phyloP scores from a whole-genome alignment of 2,888 invertebrate species.

The Scaptomyza cyrtandrae region DNA sequence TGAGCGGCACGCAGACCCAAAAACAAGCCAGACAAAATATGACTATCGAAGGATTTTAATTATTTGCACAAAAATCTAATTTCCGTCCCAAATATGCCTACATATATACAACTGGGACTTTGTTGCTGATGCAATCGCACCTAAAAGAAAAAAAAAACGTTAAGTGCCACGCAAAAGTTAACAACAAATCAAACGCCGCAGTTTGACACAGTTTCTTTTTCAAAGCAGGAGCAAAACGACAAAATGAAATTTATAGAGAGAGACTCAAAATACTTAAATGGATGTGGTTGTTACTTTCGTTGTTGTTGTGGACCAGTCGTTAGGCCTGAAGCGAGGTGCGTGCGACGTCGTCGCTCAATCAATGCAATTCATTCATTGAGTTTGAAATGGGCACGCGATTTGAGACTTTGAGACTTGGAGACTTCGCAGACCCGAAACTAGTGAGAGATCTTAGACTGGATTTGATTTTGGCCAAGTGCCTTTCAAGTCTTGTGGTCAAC shows the following conservation, averaged over 20 bases:
- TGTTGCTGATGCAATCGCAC: slow-evolving; percentile 34
- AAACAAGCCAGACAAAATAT: not conserved
- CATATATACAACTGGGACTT: slow-evolving; percentile 15
- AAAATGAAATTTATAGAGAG: slow-evolving; percentile 62
- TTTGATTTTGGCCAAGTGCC: slow-evolving; percentile 51
- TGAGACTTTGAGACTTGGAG: slow-evolving; percentile 1
- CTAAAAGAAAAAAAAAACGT: slow-evolving; percentile 22
- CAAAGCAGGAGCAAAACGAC: slow-evolving; percentile 46
- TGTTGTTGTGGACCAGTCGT: slow-evolving; percentile 27
- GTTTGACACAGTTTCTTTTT: slow-evolving; percentile 67
- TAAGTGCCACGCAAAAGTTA: slow-evolving; percentile 67
- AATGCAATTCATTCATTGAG: slow-evolving; percentile 78
- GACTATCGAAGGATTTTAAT: slow-evolving; percentile 70
- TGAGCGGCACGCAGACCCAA: slow-evolving; percentile 51
- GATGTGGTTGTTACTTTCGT: slow-evolving; percentile 22
- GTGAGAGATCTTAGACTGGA: slow-evolving; percentile 10
- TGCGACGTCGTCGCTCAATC: slow-evolving; percentile 71
- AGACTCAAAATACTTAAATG: slow-evolving; percentile 41
- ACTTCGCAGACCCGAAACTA: no score
- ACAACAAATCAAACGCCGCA: slow-evolving; percentile 66
- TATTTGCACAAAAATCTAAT: slow-evolving; percentile 71
- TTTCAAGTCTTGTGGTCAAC: slow-evolving; percentile 50
- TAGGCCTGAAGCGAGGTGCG: slow-evolving; percentile 55
- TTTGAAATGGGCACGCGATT: slow-evolving; percentile 54
- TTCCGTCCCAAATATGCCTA: slow-evolving; percentile 55